Percentiles rank a stretch among this genome's conserved stretches.
These are phyloP conservation scores for Polypterus bichir DNA, from an alignment of 2,113 vertebrate species.

Conservation along the genomic window DNA sequence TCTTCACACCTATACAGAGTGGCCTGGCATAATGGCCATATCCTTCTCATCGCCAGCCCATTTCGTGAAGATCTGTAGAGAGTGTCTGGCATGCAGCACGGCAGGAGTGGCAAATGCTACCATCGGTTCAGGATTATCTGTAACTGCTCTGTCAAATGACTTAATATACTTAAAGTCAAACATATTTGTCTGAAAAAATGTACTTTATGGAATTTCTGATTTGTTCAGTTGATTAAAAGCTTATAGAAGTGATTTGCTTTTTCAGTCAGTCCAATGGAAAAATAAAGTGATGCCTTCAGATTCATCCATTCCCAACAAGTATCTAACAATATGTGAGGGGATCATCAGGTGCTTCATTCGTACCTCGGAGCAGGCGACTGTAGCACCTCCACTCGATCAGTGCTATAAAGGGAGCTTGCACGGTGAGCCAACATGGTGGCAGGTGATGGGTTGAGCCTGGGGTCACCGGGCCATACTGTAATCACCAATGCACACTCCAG, in stretches of 20 bases:
- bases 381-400: too few species aligned
- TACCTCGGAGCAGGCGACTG: too few species aligned
- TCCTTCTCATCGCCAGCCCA: constrained; percentile 97
- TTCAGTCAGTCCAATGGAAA: constrained; percentile 90
- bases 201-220: constrained; percentile 91
- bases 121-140: constrained; percentile 92
- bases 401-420: too few species aligned
- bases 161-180: constrained; percentile 98
- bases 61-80: constrained; percentile 92
- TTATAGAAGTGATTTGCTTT: constrained; percentile 98
- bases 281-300: constrained; percentile 91
- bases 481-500: too few species aligned
- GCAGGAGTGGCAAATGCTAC: constrained; percentile 95
- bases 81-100: constrained; percentile 92
- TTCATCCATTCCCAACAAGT: constrained; percentile 80
- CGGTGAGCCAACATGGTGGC: too few species aligned
- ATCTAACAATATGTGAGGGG: too few species aligned
- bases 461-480: too few species aligned
- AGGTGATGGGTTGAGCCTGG: too few species aligned
- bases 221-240: constrained; percentile 97
- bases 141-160: constrained; percentile 82
- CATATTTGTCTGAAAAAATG: constrained; percentile 97
- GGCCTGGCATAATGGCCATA: constrained; percentile 87
- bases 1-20: constrained; percentile 72
- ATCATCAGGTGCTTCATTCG: too few species aligned